Evolutionary conservation across 1,140 invertebrate genomes (phyloP), one percentile per base, ranked within the genome.

Genomic region (Brevipalpus yothersi): DNA sequence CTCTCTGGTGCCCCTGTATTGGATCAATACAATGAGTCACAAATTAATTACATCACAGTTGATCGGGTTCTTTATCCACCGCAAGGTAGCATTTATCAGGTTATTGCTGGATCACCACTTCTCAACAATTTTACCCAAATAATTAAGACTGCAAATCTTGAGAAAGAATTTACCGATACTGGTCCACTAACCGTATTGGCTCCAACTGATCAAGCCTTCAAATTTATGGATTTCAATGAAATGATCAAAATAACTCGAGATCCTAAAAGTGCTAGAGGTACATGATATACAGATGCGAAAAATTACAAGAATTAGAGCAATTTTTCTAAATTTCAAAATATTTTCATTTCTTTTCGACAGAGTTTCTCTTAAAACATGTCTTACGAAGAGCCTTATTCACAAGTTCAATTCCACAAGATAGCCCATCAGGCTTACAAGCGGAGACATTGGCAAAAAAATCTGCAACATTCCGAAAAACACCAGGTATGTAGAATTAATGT

Each of bases 11-110:
- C 67, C 21, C 60, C 62, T 12, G 64, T 72, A 19, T 56, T 64
- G 0, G 59, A 63, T 42, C 59, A 66, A 12, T 66, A 70, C 60
- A 66, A 69, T 53, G 58, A 64, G 3, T 68, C 62, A n/a, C 72
- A 71, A 58, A 69, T 72, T 8, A 67, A 70, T 13, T 62, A 72
- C 13, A 68, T 72, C 58, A 66, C 69, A 9, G 67, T 73, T 12
- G 68, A 72, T 43, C 62, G 65, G 2, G 69, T 73, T 10, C 66
- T 73, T 7, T 66, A 71, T 12, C 68, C 71, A 8, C 70, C 72
- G 10, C 62, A 65, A 11, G 70, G 70, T 21, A 65, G 67, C 56
- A 59, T 70, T n/a, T 58, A 62, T 15, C 61, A 64, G 21, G 66
- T 67, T 9, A 59, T 69, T 1, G 40, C 63, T 10, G 65, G 63